Evolutionary conservation across 1,140 invertebrate genomes (phyloP), one percentile per base, ranked within the genome.

Genomic region (Metaphire vulgaris): DNA sequence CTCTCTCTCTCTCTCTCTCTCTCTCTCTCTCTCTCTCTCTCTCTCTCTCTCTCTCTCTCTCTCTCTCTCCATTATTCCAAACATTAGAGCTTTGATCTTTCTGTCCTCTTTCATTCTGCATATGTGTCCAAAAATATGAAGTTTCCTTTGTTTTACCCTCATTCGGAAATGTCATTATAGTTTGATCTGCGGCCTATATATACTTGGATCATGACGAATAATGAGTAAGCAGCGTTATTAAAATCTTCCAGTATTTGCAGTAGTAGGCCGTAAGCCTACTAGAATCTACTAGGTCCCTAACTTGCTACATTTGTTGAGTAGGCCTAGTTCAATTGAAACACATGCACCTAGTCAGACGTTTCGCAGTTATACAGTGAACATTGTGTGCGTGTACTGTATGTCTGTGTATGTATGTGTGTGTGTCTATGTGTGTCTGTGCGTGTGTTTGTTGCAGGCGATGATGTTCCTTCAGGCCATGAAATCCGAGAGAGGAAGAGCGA

Each of bases 401-500:
- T n/a, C n/a, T n/a, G n/a, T n/a, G n/a, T n/a, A n/a, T n/a, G n/a
- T n/a, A n/a, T n/a, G n/a, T n/a, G n/a, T n/a, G n/a, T n/a, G n/a
- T n/a, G n/a, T n/a, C n/a, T n/a, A n/a, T n/a, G n/a, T n/a, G n/a
- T n/a, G n/a, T n/a, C n/a, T n/a, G n/a, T n/a, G n/a, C n/a, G n/a
- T n/a, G n/a, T n/a, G n/a, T n/a, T n/a, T n/a, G n/a, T n/a, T n/a
- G n/a, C n/a, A 74, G 74, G 74, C 41, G 1, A n/a, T 31, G 1
- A 28, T 26, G 2, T 74, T 73, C 66, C 26, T 77, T 1, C 64
- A 34, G 6, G 15, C 64, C 33, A 32, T 77, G 56, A 77, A 77
- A 34, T 68, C 72, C 1, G 76, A 77, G 66, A 74, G 76, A 26
- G 41, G 41, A 21, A 69, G 34, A n/a, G 71, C 76, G 28, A 64